Conservation (phyloP, 2,888 invertebrate genomes). For the Nephrocerus scutellatus region DNA sequence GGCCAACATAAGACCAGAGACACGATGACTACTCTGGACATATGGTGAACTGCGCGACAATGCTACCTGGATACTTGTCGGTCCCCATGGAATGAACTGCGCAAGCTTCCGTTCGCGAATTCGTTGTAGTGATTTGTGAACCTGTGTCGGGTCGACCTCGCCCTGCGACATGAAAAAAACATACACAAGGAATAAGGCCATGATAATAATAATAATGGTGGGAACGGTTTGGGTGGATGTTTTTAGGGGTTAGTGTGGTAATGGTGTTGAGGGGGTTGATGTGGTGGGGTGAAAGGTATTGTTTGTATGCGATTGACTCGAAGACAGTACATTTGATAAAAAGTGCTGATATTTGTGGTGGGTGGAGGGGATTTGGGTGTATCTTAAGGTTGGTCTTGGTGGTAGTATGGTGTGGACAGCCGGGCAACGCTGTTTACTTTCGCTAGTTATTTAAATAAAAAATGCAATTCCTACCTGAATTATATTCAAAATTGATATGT, state of each 20-base stretch:
- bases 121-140: conserved; percentile 92
- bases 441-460: neutral
- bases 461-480: conserved; percentile 61
- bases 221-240: neutral
- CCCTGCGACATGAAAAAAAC: conserved; percentile 61
- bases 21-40: conserved; percentile 88
- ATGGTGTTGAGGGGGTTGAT: too few species aligned
- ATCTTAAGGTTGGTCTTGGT: too few species aligned
- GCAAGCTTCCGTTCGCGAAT: conserved; percentile 92
- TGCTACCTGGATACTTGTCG: conserved; percentile 95
- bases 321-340: too few species aligned
- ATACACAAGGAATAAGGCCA: neutral
- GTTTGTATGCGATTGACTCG: too few species aligned
- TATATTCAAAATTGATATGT: conserved; percentile 95
- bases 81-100: conserved; percentile 97
- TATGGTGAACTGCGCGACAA: conserved; percentile 93
- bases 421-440: too few species aligned
- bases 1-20: conserved; percentile 95
- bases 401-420: too few species aligned
- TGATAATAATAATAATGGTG: neutral
- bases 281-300: too few species aligned
- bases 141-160: conserved; percentile 96
- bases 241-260: too few species aligned
- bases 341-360: too few species aligned
- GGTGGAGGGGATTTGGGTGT: too few species aligned